phyloP scores from a whole-genome alignment of 2,888 invertebrate species.

The Netelia virgata region DNA sequence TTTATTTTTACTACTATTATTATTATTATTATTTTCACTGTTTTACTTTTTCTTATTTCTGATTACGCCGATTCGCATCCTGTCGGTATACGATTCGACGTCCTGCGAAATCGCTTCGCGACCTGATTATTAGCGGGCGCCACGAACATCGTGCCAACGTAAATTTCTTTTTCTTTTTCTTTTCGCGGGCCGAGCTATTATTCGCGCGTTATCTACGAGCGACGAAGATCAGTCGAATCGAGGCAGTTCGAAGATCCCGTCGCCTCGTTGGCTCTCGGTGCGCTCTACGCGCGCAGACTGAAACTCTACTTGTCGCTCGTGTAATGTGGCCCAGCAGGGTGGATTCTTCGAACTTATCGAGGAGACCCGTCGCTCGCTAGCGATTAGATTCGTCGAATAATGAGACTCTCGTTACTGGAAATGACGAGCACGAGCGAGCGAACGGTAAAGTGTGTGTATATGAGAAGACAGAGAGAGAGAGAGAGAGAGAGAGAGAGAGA shows the following conservation, averaged over 20 bases:
- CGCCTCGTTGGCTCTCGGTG: neutral
- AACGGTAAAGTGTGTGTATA: neutral
- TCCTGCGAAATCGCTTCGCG: constrained; percentile 77
- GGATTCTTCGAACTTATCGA: constrained; percentile 64
- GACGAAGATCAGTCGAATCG: constrained; percentile 1
- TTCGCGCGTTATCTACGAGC: neutral
- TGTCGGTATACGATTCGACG: constrained; percentile 75
- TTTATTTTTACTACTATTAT: neutral
- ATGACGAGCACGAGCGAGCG: neutral
- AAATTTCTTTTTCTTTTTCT: neutral
- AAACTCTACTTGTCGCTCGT: neutral
- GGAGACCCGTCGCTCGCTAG: constrained; percentile 49
- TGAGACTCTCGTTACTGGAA: constrained; percentile 49
- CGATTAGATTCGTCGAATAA: constrained; percentile 68
- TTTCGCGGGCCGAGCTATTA: neutral
- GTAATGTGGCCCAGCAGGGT: constrained; percentile 60
- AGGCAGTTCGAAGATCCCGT: constrained; percentile 8
- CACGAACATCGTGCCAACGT: constrained; percentile 42
- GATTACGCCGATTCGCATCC: constrained; percentile 74
- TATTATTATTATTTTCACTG: neutral
- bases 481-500: constrained; percentile 1
- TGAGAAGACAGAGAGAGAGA: constrained; percentile 8
- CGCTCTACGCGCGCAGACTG: neutral
- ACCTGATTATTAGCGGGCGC: constrained; percentile 47
- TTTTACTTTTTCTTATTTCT: constrained; percentile 8